Base-by-base conservation (phyloP, 2,888 invertebrate species). In the Cenopis cana region DNA sequence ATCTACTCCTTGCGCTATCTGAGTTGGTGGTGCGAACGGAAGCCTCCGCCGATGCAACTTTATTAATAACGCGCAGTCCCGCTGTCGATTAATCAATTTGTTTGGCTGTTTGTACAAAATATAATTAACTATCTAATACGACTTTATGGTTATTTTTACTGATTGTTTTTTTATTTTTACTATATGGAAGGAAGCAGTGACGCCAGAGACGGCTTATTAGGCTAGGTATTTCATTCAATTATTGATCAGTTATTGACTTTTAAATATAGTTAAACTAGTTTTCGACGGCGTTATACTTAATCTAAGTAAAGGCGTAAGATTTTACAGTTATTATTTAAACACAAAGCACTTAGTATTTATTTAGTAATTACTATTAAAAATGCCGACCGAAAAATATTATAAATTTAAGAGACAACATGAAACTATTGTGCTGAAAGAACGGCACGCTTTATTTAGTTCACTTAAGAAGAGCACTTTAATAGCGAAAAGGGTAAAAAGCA, bases 401-500 rank as follows among this genome's bases (percentile, higher is more conserved):
- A 59, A 29, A 29, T 46, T 46, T n/a, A 60, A 14, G 20, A 64
- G 36, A 36, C 52, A 24, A 64, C 38, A 54, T 8, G 14, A 14
- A 56, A 56, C 52, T 14, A 54, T 33, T 60, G n/a, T 46, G 4
- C n/a, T n/a, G 11, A 20, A 49, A 46, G 24, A 4, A 55, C 41
- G 46, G 55, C 17, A 65, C 65, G 29, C 18, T 71, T 61, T 61
- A 61, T 66, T 55, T 55, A 61, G 71, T 29, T 56, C 61, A 61
- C 61, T 61, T 65, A 57, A 38, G 62, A 54, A 33, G 61, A 38
- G 56, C 73, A 74, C 54, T 77, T 70, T 75, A 81, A 80, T 75
- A 76, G 75, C 73, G 73, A 59, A 68, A 78, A 79, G 76, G 77
- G 78, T 81, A 81, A 76, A 82, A 80, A 80, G 76, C 79, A 77